A percentile compares a stretch with the other conserved stretches of the same genome.
phyloP scores from a whole-genome alignment of 2,113 vertebrate species.

The Dasypus novemcinctus region DNA sequence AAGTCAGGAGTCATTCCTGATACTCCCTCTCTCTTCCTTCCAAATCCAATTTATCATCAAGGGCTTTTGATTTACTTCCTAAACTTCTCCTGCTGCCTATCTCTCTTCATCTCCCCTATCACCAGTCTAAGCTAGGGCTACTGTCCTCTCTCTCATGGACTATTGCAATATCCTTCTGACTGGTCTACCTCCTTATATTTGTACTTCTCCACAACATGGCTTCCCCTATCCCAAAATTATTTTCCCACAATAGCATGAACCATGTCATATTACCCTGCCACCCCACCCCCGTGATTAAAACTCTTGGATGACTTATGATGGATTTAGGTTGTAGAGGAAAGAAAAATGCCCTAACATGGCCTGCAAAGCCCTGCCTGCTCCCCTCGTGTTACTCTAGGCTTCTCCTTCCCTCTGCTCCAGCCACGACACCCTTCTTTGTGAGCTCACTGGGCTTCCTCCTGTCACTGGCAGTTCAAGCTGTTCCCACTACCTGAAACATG shows the following conservation, averaged over 20 bases:
- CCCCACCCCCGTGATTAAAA: neutral
- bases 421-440: neutral
- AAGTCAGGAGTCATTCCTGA: neutral
- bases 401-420: neutral
- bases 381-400: neutral
- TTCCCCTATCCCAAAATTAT: neutral
- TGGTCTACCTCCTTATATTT: neutral
- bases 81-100: neutral
- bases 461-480: neutral
- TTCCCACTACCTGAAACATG: neutral
- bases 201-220: too few species aligned
- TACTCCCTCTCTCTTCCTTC: neutral
- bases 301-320: neutral
- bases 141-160: neutral
- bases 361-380: neutral
- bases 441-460: accelerated
- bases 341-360: neutral
- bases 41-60: neutral
- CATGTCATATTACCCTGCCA: neutral
- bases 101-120: neutral
- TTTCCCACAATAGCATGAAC: neutral
- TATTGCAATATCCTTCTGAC: neutral
- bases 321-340: neutral
- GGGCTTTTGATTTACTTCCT: neutral
- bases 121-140: neutral